Percentiles rank a stretch among this genome's conserved stretches.
phyloP scores from a whole-genome alignment of 2,888 invertebrate species.

The Malacosoma neustria region DNA sequence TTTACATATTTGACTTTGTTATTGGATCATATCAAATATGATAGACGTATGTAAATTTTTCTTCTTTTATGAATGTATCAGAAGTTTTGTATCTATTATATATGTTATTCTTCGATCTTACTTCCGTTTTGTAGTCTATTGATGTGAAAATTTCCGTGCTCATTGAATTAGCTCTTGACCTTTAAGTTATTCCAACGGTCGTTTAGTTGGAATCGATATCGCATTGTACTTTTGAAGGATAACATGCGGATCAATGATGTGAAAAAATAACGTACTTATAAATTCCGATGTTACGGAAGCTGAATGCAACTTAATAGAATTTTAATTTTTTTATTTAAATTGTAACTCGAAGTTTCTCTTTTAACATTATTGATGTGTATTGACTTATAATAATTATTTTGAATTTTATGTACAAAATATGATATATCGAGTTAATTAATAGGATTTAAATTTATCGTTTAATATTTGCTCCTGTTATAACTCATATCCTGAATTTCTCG shows the following conservation, averaged over 20 bases:
- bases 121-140: slow-evolving; percentile 54
- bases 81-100: slow-evolving; percentile 23
- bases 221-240: slow-evolving; percentile 17
- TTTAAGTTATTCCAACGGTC: slow-evolving; percentile 48
- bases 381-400: no score
- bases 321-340: no score
- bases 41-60: slow-evolving; percentile 67
- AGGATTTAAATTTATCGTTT: no score
- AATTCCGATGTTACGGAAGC: not conserved
- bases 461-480: no score
- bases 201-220: slow-evolving; percentile 32
- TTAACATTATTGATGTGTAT: no score
- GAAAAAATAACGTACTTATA: slow-evolving; percentile 4
- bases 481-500: no score
- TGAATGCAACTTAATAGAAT: not conserved
- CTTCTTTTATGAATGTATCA: slow-evolving; percentile 37
- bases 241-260: slow-evolving; percentile 12
- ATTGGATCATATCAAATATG: slow-evolving; percentile 63
- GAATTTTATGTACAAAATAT: no score
- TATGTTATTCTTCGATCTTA: slow-evolving; percentile 68
- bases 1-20: slow-evolving; percentile 50
- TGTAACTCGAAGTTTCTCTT: no score
- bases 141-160: slow-evolving; percentile 45
- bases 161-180: slow-evolving; percentile 37
- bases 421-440: no score